Conservation (phyloP, 2,113 vertebrate species). For the human region GRCh38 chr6:10922501-10923000, state of each 20-base stretch:
- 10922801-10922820: neutral
- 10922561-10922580: too few relatives aligned
- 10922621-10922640: neutral
- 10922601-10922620: too few relatives aligned
- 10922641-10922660: neutral
- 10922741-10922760: neutral
- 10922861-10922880: neutral
- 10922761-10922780: neutral
- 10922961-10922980: neutral
- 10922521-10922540: too few relatives aligned
- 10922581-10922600: too few relatives aligned
- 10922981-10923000: neutral
- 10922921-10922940: too few relatives aligned
- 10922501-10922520: too few relatives aligned
- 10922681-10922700: neutral
- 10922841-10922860: neutral
- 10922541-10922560: too few relatives aligned
- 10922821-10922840: neutral
- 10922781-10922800: neutral
- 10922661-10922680: neutral
- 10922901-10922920: neutral
- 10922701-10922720: neutral
- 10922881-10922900: neutral
- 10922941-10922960: neutral
- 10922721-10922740: neutral